Conservation (phyloP, 2,888 invertebrate genomes). For the Chromoteleia sp. region DNA sequence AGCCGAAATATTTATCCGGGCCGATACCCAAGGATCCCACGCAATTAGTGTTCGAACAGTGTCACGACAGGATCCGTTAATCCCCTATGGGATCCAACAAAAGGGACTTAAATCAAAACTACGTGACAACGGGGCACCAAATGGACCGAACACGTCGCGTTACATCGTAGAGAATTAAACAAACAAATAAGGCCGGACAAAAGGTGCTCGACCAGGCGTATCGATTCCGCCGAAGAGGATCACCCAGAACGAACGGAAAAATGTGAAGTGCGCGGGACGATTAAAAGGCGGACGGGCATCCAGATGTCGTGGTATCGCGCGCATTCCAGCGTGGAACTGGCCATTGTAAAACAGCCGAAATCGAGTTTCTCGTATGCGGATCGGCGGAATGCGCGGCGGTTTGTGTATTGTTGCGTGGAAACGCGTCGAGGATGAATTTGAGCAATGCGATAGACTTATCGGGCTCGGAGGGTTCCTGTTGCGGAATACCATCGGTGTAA, state of each 20-base stretch:
- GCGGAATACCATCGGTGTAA: slow-evolving; percentile 55
- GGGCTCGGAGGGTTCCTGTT: slow-evolving; percentile 50
- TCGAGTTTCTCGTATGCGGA: slow-evolving; percentile 26
- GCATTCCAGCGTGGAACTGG: slow-evolving; percentile 46
- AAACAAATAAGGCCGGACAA: slow-evolving; percentile 49
- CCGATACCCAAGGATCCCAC: neutral
- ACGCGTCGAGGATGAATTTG: slow-evolving; percentile 71
- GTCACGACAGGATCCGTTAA: slow-evolving; percentile 39
- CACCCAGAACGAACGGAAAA: slow-evolving; percentile 44
- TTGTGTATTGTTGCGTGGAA: slow-evolving; percentile 64
- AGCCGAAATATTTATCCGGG: neutral
- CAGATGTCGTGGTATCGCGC: slow-evolving; percentile 32
- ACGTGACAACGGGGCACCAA: slow-evolving; percentile 21
- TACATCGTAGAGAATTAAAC: slow-evolving; percentile 39
- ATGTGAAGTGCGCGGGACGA: slow-evolving; percentile 53
- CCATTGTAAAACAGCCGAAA: slow-evolving; percentile 56
- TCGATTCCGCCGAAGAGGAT: slow-evolving; percentile 43
- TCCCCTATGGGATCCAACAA: slow-evolving; percentile 14
- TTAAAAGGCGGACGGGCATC: slow-evolving; percentile 20
- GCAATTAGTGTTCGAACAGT: slow-evolving; percentile 26
- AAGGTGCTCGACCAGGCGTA: slow-evolving; percentile 39
- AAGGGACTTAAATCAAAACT: slow-evolving; percentile 43
- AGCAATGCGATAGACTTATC: slow-evolving; percentile 73
- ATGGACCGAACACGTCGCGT: slow-evolving; percentile 23
- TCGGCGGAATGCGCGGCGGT: slow-evolving; percentile 45